These are phyloP conservation scores for Ephydatia muelleri DNA, from an alignment of 37 sponge, comb jelly and placozoan genomes.

Conservation along the genomic window DNA sequence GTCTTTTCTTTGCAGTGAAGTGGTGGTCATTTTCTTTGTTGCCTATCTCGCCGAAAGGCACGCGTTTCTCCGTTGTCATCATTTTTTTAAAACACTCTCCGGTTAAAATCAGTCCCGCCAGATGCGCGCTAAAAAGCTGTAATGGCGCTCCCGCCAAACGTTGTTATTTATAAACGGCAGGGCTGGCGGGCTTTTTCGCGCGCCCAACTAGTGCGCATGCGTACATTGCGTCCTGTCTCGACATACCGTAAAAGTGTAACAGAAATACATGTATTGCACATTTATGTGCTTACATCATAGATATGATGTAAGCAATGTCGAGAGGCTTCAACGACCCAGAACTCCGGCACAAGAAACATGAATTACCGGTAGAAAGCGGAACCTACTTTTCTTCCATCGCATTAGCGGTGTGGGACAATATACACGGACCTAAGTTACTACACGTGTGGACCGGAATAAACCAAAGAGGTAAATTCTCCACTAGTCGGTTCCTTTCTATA, in stretches of 20 bases:
- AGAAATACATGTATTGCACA: background rate
- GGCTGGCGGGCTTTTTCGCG: background rate
- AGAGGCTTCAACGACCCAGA: background rate
- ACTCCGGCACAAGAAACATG: background rate
- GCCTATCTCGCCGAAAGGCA: constrained; percentile 46
- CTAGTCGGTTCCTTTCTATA: background rate
- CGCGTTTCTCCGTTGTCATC: constrained; percentile 9
- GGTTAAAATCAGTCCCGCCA: background rate
- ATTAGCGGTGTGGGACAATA: constrained; percentile 83
- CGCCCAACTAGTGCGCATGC: background rate
- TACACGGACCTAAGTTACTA: constrained; percentile 78
- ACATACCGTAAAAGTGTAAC: background rate
- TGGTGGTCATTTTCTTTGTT: constrained; percentile 42
- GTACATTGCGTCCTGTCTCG: background rate
- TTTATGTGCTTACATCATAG: no score
- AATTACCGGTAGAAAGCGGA: constrained; percentile 16
- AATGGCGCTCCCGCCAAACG: constrained; percentile 6
- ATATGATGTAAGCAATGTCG: background rate
- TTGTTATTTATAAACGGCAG: background rate
- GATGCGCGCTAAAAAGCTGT: background rate
- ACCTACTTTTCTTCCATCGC: constrained; percentile 65
- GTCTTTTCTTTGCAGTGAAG: background rate
- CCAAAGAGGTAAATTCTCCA: background rate
- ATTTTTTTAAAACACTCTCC: background rate
- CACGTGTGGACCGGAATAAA: constrained; percentile 36